Conservation (phyloP, 2,797 vertebrate genomes). For the Poeciliopsis turneri region DNA sequence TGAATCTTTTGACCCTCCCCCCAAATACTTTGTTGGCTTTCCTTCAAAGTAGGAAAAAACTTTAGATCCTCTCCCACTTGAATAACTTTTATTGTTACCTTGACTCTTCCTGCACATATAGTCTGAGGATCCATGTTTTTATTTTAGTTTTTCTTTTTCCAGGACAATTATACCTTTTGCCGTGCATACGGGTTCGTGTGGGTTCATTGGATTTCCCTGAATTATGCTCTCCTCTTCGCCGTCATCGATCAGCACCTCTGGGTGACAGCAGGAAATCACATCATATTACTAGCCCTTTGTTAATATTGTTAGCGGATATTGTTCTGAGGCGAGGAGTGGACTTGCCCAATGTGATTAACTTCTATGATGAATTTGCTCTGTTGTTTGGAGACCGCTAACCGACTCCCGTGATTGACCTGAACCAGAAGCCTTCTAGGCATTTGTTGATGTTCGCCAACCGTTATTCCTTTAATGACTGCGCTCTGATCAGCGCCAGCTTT, state of each 20-base stretch:
- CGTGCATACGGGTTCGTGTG: conserved; percentile 28
- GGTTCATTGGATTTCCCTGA: conserved; percentile 55
- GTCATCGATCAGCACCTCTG: conserved; percentile 76
- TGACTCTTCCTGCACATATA: background rate
- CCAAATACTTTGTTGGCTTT: conserved; percentile 48
- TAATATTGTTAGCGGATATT: conserved; percentile 81
- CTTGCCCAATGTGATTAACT: conserved; percentile 77
- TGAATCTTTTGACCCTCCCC: conserved; percentile 77
- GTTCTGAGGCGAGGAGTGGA: conserved; percentile 76
- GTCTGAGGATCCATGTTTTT: background rate
- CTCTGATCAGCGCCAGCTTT: conserved; percentile 59
- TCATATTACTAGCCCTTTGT: conserved; percentile 70
- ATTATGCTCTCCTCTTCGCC: conserved; percentile 55
- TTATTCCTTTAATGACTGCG: conserved; percentile 73
- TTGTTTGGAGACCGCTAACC: conserved; percentile 78
- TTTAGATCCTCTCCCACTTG: conserved; percentile 39
- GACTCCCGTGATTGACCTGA: conserved; percentile 77
- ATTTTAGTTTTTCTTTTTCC: background rate
- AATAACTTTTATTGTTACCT: conserved; percentile 22
- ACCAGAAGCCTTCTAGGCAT: conserved; percentile 70
- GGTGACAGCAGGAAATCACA: conserved; percentile 75
- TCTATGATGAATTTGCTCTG: conserved; percentile 81
- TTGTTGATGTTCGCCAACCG: conserved; percentile 72
- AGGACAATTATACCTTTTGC: background rate
- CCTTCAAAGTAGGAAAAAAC: conserved; percentile 42